Conservation (phyloP, 2,113 vertebrate species). For the Apteryx owenii region DNA sequence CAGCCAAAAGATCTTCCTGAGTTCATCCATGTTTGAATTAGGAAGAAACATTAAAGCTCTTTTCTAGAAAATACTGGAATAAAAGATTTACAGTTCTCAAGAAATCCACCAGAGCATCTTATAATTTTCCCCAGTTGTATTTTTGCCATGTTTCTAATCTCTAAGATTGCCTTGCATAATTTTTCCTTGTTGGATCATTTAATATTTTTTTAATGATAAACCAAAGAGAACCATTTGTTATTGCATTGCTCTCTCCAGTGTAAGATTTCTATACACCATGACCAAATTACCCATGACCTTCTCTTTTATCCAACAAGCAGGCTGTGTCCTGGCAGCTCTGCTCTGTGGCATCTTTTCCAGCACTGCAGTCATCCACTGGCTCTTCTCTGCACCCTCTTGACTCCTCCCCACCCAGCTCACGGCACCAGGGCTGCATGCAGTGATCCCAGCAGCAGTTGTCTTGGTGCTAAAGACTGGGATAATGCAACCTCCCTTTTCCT, state of each 20-base stretch:
- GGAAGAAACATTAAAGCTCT: neutral
- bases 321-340: neutral
- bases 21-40: neutral
- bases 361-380: constrained; percentile 21
- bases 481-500: constrained; percentile 23
- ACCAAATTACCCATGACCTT: neutral
- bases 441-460: neutral
- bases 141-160: neutral
- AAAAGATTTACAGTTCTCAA: neutral
- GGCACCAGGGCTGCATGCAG: neutral
- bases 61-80: neutral
- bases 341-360: constrained; percentile 17
- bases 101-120: neutral
- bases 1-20: neutral
- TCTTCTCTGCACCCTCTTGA: neutral
- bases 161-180: neutral
- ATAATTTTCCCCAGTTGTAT: neutral
- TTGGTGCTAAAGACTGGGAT: neutral
- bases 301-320: neutral
- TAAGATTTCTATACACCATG: neutral
- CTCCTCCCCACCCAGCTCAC: neutral
- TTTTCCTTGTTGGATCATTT: neutral
- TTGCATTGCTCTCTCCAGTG: neutral
- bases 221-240: neutral
- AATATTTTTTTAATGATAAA: constrained; percentile 13